Conservation (phyloP, 1,140 invertebrate genomes). For the Heliconius himera region DNA sequence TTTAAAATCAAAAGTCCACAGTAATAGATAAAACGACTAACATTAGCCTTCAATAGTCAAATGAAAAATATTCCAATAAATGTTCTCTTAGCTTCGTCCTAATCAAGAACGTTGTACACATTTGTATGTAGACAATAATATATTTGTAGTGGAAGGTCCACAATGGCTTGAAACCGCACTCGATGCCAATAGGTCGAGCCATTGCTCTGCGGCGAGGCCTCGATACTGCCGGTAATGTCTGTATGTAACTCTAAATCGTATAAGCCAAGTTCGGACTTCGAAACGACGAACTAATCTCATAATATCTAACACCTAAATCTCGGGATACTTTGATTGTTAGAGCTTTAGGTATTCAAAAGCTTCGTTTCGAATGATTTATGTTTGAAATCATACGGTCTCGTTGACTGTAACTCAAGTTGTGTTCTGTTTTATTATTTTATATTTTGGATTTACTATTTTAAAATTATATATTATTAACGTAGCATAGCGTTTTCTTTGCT, state of each 20-base stretch:
- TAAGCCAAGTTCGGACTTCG: neutral
- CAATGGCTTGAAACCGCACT: neutral
- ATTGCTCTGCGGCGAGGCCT: neutral
- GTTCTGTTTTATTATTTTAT: neutral
- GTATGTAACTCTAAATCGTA: conserved; percentile 3
- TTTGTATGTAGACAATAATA: neutral
- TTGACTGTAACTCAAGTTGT: too few species aligned
- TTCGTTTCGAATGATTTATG: neutral
- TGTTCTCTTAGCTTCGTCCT: too few species aligned
- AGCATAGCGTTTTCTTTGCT: too few species aligned
- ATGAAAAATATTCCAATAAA: too few species aligned
- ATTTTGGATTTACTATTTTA: neutral
- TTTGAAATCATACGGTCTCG: neutral
- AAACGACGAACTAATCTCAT: conserved; percentile 14
- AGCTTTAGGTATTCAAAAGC: neutral
- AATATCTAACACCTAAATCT: conserved; percentile 6
- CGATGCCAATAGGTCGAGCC: neutral
- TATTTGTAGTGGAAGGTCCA: neutral
- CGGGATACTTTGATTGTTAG: neutral
- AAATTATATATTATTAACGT: neutral
- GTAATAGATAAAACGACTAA: too few species aligned
- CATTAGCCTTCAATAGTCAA: too few species aligned
- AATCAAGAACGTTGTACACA: too few species aligned
- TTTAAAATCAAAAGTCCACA: too few species aligned
- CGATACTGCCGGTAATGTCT: neutral